phyloP scores from a whole-genome alignment of 2,797 vertebrate species.

The Molossus alvarezi region DNA sequence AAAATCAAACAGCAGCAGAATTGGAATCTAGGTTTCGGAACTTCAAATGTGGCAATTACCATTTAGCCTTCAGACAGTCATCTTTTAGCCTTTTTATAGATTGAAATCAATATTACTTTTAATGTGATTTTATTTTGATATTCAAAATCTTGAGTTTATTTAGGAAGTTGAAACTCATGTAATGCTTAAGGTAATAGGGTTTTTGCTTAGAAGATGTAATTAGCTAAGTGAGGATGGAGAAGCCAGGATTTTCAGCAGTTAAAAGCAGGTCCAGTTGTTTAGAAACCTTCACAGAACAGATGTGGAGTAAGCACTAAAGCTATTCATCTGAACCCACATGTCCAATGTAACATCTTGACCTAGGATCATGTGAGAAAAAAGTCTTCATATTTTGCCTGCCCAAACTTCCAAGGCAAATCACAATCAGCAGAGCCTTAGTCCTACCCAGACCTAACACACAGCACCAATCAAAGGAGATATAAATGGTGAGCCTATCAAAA shows the following conservation, averaged over 20 bases:
- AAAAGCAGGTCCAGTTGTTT: not conserved
- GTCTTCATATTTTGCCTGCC: not conserved
- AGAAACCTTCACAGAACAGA: not conserved
- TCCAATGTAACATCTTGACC: not conserved
- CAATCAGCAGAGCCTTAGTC: not conserved
- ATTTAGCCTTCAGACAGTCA: not conserved
- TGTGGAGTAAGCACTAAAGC: not conserved
- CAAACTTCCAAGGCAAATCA: not conserved
- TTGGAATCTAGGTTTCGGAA: not conserved
- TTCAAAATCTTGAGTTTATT: constrained; percentile 53
- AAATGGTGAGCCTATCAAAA: not conserved
- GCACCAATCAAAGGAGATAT: not conserved
- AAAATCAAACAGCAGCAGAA: not conserved
- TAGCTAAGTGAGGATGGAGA: not conserved
- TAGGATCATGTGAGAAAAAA: not conserved
- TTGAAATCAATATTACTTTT: constrained; percentile 63
- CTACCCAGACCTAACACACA: not conserved
- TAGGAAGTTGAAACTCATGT: not conserved
- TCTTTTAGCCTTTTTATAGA: not conserved
- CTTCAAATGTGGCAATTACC: not conserved
- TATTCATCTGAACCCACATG: not conserved
- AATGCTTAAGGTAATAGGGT: not conserved
- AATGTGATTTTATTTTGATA: not conserved
- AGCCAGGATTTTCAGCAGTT: not conserved
- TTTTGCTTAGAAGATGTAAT: not conserved